Conservation (phyloP, 2,797 vertebrate genomes). For the Garrulus glandarius region DNA sequence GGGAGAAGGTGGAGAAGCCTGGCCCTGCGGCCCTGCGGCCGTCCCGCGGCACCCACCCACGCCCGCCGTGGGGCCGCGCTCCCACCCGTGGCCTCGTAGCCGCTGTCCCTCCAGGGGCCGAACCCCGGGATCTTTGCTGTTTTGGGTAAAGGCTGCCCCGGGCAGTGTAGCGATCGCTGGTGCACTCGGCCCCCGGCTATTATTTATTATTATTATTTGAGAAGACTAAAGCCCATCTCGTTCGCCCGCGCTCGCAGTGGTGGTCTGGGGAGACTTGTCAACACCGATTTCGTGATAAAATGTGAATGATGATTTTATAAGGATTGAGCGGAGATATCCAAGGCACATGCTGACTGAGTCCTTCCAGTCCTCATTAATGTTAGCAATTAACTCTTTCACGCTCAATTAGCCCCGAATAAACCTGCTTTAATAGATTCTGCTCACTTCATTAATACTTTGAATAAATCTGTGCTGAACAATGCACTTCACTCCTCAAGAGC, state of each 20-base stretch:
- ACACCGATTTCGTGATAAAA: constrained; percentile 36
- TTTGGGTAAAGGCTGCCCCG: not conserved
- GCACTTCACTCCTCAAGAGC: not conserved
- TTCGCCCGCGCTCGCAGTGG: not conserved
- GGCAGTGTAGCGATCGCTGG: not conserved
- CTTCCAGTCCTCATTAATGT: constrained; percentile 69
- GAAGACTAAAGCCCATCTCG: not conserved
- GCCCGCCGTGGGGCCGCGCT: not conserved
- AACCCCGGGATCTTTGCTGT: rapidly evolving
- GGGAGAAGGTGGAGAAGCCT: not conserved
- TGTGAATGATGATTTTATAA: constrained; percentile 64
- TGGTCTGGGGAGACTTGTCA: constrained; percentile 51
- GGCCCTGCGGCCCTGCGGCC: not conserved
- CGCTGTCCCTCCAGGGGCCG: not conserved
- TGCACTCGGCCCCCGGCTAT: not conserved
- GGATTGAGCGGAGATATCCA: constrained; percentile 38
- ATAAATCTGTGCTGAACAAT: constrained; percentile 3
- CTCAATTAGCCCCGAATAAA: constrained; percentile 73
- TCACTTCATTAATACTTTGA: constrained; percentile 69
- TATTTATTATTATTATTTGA: not conserved
- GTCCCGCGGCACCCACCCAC: not conserved
- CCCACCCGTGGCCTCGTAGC: not conserved
- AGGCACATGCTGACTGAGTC: constrained; percentile 45
- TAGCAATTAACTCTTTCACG: constrained; percentile 75
- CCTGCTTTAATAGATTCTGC: constrained; percentile 70